A percentile compares a stretch with the other conserved stretches of the same genome.
Conservation (phyloP, 2,888 invertebrate species). For the Amphipyra berbera region DNA sequence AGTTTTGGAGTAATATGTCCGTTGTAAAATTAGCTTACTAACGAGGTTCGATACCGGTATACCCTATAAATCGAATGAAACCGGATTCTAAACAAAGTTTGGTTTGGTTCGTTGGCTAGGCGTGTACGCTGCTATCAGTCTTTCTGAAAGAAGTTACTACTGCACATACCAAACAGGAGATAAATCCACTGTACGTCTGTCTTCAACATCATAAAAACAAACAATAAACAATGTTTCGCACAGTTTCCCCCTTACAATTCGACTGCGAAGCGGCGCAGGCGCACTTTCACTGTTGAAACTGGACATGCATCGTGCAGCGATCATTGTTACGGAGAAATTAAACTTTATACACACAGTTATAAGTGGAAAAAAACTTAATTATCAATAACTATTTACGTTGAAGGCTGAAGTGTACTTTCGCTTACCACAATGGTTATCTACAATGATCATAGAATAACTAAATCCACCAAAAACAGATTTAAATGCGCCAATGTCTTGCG, state of each 20-base stretch:
- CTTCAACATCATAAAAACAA: constrained; percentile 14
- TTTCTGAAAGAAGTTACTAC: too few relatives aligned
- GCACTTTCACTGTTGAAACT: constrained; percentile 38
- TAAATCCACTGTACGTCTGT: constrained; percentile 4
- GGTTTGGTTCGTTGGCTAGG: too few relatives aligned
- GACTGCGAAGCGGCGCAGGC: constrained; percentile 1
- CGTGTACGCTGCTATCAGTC: too few relatives aligned
- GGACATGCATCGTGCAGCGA: constrained; percentile 24
- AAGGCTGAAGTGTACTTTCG: constrained; percentile 3
- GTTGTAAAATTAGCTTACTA: too few relatives aligned
- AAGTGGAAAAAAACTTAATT: constrained; percentile 18
- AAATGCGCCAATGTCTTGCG: too few relatives aligned
- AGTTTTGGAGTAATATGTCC: too few relatives aligned
- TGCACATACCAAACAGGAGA: neutral
- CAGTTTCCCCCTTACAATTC: constrained; percentile 20
- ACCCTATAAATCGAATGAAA: too few relatives aligned
- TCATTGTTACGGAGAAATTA: constrained; percentile 45
- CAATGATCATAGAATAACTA: too few relatives aligned
- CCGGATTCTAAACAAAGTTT: too few relatives aligned
- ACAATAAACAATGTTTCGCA: constrained; percentile 25
- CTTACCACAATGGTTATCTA: neutral
- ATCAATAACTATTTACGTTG: constrained; percentile 3
- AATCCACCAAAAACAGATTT: too few relatives aligned
- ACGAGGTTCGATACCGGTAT: too few relatives aligned
- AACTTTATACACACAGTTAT: constrained; percentile 8